Base-by-base conservation (phyloP, 2,797 vertebrate species). In the Emys orbicularis region DNA sequence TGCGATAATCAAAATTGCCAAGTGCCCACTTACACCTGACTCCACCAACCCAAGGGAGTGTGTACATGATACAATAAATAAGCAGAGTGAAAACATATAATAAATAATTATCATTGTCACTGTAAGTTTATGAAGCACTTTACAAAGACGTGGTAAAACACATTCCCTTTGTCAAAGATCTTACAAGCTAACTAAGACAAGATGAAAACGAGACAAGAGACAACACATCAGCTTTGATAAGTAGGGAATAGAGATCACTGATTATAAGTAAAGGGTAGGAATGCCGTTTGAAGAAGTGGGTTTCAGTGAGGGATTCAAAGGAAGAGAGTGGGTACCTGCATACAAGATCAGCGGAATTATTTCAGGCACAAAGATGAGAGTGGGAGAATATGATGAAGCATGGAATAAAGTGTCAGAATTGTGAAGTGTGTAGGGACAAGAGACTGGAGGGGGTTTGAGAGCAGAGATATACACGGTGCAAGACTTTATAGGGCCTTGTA, bases 131-230 rank as follows among this genome's bases (percentile, higher is more conserved):
- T 94, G 92, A 94, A 96, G 96, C 80, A 0, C 94, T 96, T 96
- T 95, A 97, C 93, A 96, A 94, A 97, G 94, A 96, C 86, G 79
- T 83, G 84, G 90, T 53, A 86, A 95, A 95, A 93, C 89, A 88
- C 92, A 94, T 82, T 97, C 87, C 82, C 89, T 93, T 95, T 93
- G 86, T 96, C 92, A 91, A 93, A 96, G 95, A 94, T 96, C 86
- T 96, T 96, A 93, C 92, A 95, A 97, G 94, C 59, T 90, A 94
- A 94, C 95, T 3, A 52, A 96, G 96, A 96, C 83, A 94, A 97
- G 95, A 96, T 95, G 83, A 93, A 96, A 93, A 97, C 96, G 97
- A 97, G 96, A 97, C 94, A 96, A 96, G 95, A 97, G 93, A 89
- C 90, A 96, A 92, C 94, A 97, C 95, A 96, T 97, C 96, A 96